Percentiles rank a stretch among this genome's conserved stretches.
phyloP scores from a whole-genome alignment of 2,797 vertebrate genomes.

The Argentina silus region DNA sequence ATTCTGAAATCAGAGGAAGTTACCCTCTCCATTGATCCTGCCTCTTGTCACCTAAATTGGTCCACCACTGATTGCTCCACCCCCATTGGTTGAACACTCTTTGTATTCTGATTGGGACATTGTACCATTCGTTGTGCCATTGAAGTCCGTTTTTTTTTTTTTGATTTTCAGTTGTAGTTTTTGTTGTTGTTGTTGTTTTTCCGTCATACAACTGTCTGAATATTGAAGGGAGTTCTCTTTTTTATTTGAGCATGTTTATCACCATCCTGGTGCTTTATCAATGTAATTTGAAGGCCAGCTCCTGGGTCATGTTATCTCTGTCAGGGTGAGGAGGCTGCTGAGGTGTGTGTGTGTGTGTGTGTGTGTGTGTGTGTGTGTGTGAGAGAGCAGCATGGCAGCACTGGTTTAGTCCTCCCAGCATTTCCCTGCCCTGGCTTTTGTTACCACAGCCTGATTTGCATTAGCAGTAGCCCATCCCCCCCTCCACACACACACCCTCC shows the following conservation, averaged over 20 bases:
- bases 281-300: no score
- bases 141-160: slow-evolving; percentile 15
- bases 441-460: slow-evolving; percentile 69
- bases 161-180: slow-evolving; percentile 3
- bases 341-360: not conserved
- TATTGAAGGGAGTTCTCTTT: no score
- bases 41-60: slow-evolving; percentile 11
- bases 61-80: slow-evolving; percentile 8
- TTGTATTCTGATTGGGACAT: slow-evolving; percentile 23
- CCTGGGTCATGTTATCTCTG: no score
- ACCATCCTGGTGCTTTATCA: no score
- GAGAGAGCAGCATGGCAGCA: slow-evolving; percentile 7
- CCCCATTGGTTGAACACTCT: slow-evolving; percentile 22
- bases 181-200: slow-evolving; percentile 7
- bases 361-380: not conserved
- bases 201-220: not conserved
- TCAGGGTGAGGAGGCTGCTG: no score
- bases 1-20: slow-evolving; percentile 26
- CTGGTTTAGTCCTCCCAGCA: slow-evolving; percentile 31
- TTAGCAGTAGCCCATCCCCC: slow-evolving; percentile 49
- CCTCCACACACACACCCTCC: slow-evolving; percentile 21
- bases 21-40: slow-evolving; percentile 2
- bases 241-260: no score
- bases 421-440: slow-evolving; percentile 57
- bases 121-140: no score